These are phyloP conservation scores for Alectura lathami DNA, from an alignment of 2,113 vertebrate species.

Conservation along the genomic window DNA sequence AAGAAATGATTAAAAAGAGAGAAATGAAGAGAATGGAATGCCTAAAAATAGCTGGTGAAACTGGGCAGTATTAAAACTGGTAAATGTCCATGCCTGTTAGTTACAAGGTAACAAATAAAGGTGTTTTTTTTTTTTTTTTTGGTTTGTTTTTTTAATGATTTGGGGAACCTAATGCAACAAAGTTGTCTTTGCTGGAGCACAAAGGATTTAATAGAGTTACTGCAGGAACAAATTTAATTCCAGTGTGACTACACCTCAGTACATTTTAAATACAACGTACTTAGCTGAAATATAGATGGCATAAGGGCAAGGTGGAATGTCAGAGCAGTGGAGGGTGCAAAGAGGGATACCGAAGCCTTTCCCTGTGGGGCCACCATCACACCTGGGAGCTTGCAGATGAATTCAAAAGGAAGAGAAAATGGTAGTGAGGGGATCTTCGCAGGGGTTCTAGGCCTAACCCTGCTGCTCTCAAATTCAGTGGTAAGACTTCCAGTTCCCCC, in stretches of 20 bases:
- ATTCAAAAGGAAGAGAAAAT: neutral
- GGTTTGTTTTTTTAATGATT: neutral
- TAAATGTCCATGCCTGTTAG: neutral
- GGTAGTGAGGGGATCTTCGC: neutral
- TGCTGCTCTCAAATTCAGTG: neutral
- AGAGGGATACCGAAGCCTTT: neutral
- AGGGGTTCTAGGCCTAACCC: neutral
- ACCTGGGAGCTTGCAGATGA: neutral
- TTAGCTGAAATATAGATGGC: neutral
- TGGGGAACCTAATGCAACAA: neutral
- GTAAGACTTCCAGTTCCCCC: neutral
- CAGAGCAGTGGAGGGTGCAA: neutral
- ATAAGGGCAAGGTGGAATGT: neutral
- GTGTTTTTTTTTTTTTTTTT: neutral
- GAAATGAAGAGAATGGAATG: neutral
- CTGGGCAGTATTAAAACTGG: neutral
- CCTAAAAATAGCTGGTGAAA: neutral
- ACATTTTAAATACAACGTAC: neutral
- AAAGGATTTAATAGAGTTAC: neutral
- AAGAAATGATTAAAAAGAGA: neutral
- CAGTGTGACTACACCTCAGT: neutral
- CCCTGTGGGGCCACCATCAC: neutral
- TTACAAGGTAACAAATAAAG: neutral
- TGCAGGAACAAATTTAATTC: neutral
- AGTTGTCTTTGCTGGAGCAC: neutral